A percentile compares a stretch with the other conserved stretches of the same genome.
Conservation (phyloP, 2,888 invertebrate species). For the Polydrusus cervinus region DNA sequence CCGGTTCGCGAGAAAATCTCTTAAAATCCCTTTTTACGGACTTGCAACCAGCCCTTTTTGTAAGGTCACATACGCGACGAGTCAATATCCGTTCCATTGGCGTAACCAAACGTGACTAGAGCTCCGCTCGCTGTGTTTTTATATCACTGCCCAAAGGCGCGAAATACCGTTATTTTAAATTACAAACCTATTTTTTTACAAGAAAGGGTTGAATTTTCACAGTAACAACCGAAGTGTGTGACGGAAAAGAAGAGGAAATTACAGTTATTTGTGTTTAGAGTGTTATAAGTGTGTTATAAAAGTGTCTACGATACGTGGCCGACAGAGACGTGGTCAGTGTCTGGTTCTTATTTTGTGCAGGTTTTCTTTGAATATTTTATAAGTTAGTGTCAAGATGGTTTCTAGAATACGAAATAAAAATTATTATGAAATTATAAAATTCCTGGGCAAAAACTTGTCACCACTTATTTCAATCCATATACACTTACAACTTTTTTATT, state of each 20-base stretch:
- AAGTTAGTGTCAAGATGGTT: conserved; percentile 18
- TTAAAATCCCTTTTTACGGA: conserved; percentile 27
- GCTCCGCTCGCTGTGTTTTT: conserved; percentile 3
- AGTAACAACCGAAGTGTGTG: conserved; percentile 1
- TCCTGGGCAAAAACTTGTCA: too few species aligned
- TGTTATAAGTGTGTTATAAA: conserved; percentile 60
- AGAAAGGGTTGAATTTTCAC: conserved; percentile 8
- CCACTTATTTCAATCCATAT: too few species aligned
- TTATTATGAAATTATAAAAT: too few species aligned
- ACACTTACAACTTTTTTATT: too few species aligned
- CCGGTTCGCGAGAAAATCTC: conserved; percentile 37
- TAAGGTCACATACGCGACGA: conserved; percentile 15
- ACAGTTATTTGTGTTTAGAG: conserved; percentile 38
- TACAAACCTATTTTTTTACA: background rate
- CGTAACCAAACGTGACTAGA: conserved; percentile 13
- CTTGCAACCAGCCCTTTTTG: conserved; percentile 17
- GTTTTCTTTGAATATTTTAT: conserved; percentile 2
- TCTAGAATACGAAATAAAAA: background rate
- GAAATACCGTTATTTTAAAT: conserved; percentile 22
- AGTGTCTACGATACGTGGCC: conserved; percentile 65
- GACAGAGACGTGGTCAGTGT: conserved; percentile 60
- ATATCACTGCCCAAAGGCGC: conserved; percentile 2
- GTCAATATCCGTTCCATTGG: conserved; percentile 12
- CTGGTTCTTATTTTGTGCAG: conserved; percentile 51
- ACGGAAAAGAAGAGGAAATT: conserved; percentile 8